phyloP scores from a whole-genome alignment of 2,888 invertebrate species.

The Liodrosophila aerea region DNA sequence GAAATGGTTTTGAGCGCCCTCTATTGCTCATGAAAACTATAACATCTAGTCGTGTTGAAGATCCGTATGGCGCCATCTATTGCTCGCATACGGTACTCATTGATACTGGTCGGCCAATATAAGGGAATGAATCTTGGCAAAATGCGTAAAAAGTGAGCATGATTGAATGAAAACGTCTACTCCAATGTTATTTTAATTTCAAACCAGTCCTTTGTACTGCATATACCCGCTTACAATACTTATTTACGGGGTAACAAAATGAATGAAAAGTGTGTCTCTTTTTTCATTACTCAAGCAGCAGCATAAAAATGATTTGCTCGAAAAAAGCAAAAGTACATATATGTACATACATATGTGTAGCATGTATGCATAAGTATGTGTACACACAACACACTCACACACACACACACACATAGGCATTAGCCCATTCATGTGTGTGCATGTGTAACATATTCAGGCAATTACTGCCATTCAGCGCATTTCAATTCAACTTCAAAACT shows the following conservation, averaged over 20 bases:
- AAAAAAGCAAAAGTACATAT: slow-evolving; percentile 42
- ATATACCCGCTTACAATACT: not conserved
- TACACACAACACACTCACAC: slow-evolving; percentile 8
- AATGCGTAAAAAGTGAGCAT: too few species aligned
- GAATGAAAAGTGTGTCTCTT: slow-evolving; percentile 63
- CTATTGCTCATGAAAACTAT: too few species aligned
- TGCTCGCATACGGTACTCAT: too few species aligned
- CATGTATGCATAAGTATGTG: slow-evolving; percentile 1
- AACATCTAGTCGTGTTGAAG: too few species aligned
- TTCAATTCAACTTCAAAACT: slow-evolving; percentile 76
- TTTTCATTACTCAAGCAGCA: slow-evolving; percentile 47
- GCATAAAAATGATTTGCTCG: slow-evolving; percentile 65
- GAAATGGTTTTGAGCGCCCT: too few species aligned
- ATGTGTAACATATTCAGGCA: slow-evolving; percentile 75
- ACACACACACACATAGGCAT: slow-evolving; percentile 25
- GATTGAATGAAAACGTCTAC: too few species aligned
- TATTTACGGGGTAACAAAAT: slow-evolving; percentile 19
- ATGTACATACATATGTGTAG: slow-evolving; percentile 4
- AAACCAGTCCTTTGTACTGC: too few species aligned
- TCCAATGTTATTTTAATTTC: too few species aligned
- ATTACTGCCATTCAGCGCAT: slow-evolving; percentile 76
- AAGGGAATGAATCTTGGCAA: too few species aligned
- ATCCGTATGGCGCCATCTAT: too few species aligned
- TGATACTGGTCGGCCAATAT: too few species aligned
- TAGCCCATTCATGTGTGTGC: slow-evolving; percentile 66